Conservation (phyloP, 2,113 vertebrate genomes). For the Tetraodon nigroviridis region DNA sequence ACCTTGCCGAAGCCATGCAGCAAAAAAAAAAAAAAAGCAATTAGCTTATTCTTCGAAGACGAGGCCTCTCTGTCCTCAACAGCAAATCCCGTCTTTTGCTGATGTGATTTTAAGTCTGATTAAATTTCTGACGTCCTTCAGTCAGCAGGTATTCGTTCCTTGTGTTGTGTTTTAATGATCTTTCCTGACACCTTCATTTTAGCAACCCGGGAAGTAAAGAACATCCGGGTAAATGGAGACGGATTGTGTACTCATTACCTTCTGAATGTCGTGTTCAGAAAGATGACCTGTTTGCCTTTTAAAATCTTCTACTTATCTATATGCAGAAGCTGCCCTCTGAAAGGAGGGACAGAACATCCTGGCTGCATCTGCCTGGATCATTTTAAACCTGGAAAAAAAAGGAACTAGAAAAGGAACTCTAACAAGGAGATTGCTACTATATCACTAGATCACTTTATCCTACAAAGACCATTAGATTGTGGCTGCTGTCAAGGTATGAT, state of each 20-base stretch:
- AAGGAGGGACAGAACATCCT: not conserved
- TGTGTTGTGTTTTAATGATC: slow-evolving; percentile 42
- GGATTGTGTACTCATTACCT: slow-evolving; percentile 26
- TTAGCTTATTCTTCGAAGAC: slow-evolving; percentile 64
- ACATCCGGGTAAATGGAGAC: slow-evolving; percentile 8
- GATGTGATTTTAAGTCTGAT: slow-evolving; percentile 76
- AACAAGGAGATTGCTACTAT: slow-evolving; percentile 17
- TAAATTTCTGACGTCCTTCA: slow-evolving; percentile 70
- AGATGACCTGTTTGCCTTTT: slow-evolving; percentile 31
- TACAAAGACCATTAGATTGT: slow-evolving; percentile 27
- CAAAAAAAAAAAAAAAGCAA: slow-evolving; percentile 40
- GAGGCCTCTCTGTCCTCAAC: slow-evolving; percentile 8
- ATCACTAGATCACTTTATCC: slow-evolving; percentile 1
- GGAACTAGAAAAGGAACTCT: slow-evolving; percentile 3
- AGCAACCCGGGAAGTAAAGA: slow-evolving; percentile 26
- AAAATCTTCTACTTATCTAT: slow-evolving; percentile 27
- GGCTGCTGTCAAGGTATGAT: slow-evolving; percentile 38
- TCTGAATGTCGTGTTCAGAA: slow-evolving; percentile 24
- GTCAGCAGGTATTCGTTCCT: slow-evolving; percentile 32
- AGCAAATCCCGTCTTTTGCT: slow-evolving; percentile 62
- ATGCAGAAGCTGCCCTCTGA: slow-evolving; percentile 9
- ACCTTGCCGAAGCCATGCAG: slow-evolving; percentile 52
- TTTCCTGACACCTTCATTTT: slow-evolving; percentile 19
- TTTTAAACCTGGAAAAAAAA: slow-evolving; percentile 17
- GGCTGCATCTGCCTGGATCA: slow-evolving; percentile 31